A percentile compares a stretch with the other conserved stretches of the same genome.
Conservation (phyloP, 1,140 invertebrate species). For the Pachypsylla venusta region DNA sequence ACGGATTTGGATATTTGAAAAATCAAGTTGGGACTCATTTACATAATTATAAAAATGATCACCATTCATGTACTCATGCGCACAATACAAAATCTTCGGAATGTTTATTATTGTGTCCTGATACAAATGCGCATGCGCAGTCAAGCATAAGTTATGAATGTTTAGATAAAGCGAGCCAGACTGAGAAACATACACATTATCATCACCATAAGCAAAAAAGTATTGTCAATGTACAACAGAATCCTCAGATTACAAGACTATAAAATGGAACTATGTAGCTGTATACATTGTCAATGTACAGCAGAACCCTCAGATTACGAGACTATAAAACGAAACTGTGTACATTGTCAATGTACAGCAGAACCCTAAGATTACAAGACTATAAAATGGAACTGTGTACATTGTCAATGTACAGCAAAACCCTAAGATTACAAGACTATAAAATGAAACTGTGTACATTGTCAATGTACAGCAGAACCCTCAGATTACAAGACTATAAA, state of each 20-base stretch:
- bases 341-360: no score
- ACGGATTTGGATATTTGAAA: constrained; percentile 37
- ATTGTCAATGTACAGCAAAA: no score
- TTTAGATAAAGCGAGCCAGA: constrained; percentile 4
- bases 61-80: background rate
- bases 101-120: background rate
- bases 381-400: no score
- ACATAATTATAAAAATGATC: background rate
- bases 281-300: background rate
- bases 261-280: no score
- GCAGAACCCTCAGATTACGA: constrained; percentile 3
- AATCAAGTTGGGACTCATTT: background rate
- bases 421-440: no score
- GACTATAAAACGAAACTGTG: background rate
- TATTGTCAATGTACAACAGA: constrained; percentile 1
- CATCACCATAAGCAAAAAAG: background rate
- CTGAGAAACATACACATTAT: background rate
- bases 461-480: no score
- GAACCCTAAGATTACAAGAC: no score
- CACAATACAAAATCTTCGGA: background rate
- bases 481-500: no score
- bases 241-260: background rate
- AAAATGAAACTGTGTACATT: no score
- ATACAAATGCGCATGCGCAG: background rate
- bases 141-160: background rate